phyloP scores from a whole-genome alignment of 2,797 vertebrate genomes.

The Melanotaenia pygmaea region DNA sequence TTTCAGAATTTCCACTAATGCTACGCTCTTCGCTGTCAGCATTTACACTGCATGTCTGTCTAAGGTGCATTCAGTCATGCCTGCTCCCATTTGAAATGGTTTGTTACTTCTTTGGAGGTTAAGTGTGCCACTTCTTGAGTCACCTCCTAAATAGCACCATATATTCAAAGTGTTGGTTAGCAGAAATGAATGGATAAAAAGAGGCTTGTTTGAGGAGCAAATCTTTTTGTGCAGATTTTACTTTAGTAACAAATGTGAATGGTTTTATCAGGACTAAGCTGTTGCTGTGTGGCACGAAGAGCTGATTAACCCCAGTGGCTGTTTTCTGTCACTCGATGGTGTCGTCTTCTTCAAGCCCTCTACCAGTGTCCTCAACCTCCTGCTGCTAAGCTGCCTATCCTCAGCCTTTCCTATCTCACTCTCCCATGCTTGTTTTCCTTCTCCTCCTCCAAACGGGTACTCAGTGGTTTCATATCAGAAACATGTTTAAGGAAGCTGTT shows the following conservation, averaged over 20 bases:
- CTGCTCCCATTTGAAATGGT: slow-evolving; percentile 34
- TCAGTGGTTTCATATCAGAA: slow-evolving; percentile 18
- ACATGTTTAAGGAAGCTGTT: slow-evolving; percentile 24
- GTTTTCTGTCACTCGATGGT: slow-evolving; percentile 45
- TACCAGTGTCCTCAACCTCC: slow-evolving; percentile 42
- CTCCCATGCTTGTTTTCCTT: slow-evolving; percentile 28
- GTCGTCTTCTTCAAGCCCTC: slow-evolving; percentile 31
- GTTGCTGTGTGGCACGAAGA: slow-evolving; percentile 19
- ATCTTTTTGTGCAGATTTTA: neutral
- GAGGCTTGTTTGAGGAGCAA: neutral
- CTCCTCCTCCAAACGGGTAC: neutral
- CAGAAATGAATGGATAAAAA: neutral
- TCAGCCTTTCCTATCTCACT: slow-evolving; percentile 10
- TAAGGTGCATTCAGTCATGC: slow-evolving; percentile 20
- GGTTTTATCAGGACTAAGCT: slow-evolving; percentile 23
- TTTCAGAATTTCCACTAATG: slow-evolving; percentile 65
- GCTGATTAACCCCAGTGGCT: slow-evolving; percentile 42
- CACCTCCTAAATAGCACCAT: neutral
- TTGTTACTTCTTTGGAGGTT: slow-evolving; percentile 43
- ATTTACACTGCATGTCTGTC: slow-evolving; percentile 38
- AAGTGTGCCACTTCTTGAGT: slow-evolving; percentile 23
- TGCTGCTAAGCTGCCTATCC: slow-evolving; percentile 25
- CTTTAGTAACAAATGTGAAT: neutral
- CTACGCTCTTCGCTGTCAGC: slow-evolving; percentile 56
- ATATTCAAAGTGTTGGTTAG: neutral